Evolutionary conservation across 2,888 invertebrate genomes (phyloP), one percentile per base, ranked within the genome.

Genomic region (Ophion slaviceki): DNA sequence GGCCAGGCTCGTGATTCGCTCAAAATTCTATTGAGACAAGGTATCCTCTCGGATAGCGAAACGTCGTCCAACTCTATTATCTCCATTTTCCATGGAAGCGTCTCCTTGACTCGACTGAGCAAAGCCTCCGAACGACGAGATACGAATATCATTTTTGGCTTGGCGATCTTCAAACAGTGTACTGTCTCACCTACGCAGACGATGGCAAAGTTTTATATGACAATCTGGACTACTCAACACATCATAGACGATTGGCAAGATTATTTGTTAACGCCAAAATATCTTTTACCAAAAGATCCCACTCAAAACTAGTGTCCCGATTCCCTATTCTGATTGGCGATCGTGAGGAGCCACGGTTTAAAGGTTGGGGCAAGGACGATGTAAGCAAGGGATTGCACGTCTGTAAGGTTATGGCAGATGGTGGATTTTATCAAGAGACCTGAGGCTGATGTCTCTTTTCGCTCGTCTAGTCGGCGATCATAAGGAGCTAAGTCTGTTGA

Each of bases 81-180:
- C 57, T 88, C 83, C 45, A 90, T 61, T 8, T 59, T 66, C 90
- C 90, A 91, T 1, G 81, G 14, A 28, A 90, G 66, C 7, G 61
- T 84, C 5, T 82, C 28, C 6, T 61, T 76, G 2, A 88, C 72
- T 81, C 88, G 70, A 6, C 59, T 17, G 3, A 90, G 6, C 20
- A 86, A 11, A 6, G 45, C n/a, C 64, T 90, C 89, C n/a, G 88
- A 88, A 6, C 70, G 62, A 8, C 80, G 87, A 3, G 90, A 89
- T 14, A 90, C 90, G 72, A 92, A 90, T 57, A 92, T 84, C 3
- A 92, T 75, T 71, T 85, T 86, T 8, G 92, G 92, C 53, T 89
- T 87, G 2, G 86, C 77, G 32, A 92, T 89, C 8, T 77, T 82
- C 17, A 92, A 79, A 64, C 88, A 68, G 68, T 90, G 88, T 17